Percentiles rank a stretch among this genome's conserved stretches.
These are phyloP conservation scores for Hirundo rustica DNA, from an alignment of 2,797 vertebrate genomes.

Conservation along the genomic window DNA sequence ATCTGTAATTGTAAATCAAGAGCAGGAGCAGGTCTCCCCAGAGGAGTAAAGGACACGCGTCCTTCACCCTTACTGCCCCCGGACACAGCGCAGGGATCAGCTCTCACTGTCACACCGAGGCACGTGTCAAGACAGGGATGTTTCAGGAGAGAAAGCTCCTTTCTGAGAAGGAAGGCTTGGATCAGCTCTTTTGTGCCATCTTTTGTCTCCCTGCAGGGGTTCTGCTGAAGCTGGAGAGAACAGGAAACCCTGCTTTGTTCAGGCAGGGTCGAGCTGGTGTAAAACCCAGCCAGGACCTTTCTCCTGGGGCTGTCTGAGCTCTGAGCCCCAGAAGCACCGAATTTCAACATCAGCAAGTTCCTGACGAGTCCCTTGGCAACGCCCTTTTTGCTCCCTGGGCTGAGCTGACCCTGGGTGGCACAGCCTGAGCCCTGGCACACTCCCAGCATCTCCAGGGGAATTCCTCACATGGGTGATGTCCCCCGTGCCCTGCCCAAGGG, in stretches of 20 bases:
- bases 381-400: neutral
- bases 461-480: neutral
- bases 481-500: neutral
- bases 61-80: neutral
- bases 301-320: neutral
- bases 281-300: neutral
- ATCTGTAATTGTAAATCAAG: neutral
- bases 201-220: neutral
- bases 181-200: constrained; percentile 14
- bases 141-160: neutral
- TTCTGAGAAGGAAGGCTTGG: neutral
- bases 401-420: neutral
- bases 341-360: neutral
- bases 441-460: neutral
- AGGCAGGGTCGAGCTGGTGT: neutral
- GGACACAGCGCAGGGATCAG: neutral
- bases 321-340: neutral
- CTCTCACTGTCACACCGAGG: neutral
- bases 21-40: neutral
- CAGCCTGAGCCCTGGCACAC: neutral
- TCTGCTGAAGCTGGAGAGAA: neutral
- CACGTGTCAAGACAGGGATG: neutral
- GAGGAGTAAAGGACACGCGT: neutral
- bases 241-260: neutral
- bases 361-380: too few species aligned